Conservation (phyloP, 2,797 vertebrate genomes). For the Chiroxiphia lanceolata region DNA sequence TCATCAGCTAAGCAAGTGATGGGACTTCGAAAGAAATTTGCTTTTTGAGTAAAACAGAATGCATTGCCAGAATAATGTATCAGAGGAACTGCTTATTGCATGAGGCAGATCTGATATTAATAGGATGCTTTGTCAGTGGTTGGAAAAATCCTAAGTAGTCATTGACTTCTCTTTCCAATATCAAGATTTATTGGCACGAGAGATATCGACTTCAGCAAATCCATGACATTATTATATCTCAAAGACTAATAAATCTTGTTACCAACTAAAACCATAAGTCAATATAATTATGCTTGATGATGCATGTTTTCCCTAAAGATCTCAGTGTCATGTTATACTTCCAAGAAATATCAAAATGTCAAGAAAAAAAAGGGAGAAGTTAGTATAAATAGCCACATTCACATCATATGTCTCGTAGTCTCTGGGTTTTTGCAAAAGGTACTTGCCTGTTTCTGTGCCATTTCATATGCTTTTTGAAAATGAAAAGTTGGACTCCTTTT, state of each 20-base stretch:
- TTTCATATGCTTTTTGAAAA: neutral
- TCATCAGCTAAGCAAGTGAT: neutral
- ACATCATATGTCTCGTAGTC: accelerated
- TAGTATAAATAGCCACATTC: slow-evolving; percentile 8
- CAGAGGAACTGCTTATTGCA: slow-evolving; percentile 40
- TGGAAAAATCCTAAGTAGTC: slow-evolving; percentile 75
- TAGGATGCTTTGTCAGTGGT: slow-evolving; percentile 68
- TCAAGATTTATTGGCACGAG: slow-evolving; percentile 76
- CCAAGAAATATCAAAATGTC: slow-evolving; percentile 67
- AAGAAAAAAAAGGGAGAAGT: neutral
- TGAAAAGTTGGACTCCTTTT: neutral
- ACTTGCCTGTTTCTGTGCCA: neutral
- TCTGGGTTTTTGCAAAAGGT: neutral
- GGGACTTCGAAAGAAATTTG: slow-evolving; percentile 16
- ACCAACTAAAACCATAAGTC: slow-evolving; percentile 72
- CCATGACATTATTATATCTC: slow-evolving; percentile 74
- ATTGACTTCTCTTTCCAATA: slow-evolving; percentile 76
- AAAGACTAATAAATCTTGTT: slow-evolving; percentile 78
- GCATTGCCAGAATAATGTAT: slow-evolving; percentile 40
- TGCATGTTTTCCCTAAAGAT: slow-evolving; percentile 66
- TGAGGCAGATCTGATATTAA: slow-evolving; percentile 50
- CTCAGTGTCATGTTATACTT: slow-evolving; percentile 38
- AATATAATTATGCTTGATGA: slow-evolving; percentile 75
- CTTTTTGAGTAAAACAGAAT: slow-evolving; percentile 38
- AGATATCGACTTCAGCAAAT: slow-evolving; percentile 77